Evolutionary conservation across 2,113 vertebrate genomes (phyloP).

Genomic region (Stegastes partitus): DNA sequence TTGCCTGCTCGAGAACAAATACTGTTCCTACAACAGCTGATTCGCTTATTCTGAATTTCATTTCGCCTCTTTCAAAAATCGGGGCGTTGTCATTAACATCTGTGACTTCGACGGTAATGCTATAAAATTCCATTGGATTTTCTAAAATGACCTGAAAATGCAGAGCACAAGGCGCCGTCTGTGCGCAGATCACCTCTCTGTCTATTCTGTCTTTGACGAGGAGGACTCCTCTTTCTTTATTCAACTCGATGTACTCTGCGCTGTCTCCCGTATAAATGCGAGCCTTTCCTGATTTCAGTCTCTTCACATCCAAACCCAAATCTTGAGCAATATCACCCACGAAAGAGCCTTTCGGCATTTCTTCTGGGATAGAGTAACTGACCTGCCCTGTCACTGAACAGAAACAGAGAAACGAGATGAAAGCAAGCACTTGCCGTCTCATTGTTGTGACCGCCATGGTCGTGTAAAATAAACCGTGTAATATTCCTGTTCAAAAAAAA

Average conservation of each 20-base stretch:
- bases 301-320: constrained; percentile 78
- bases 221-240: constrained; percentile 73
- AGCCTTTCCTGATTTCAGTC: constrained; percentile 76
- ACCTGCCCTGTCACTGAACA: constrained; percentile 60
- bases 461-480: background rate
- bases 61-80: constrained; percentile 75
- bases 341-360: constrained; percentile 80
- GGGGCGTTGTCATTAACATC: constrained; percentile 87
- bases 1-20: constrained; percentile 80
- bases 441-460: constrained; percentile 46
- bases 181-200: constrained; percentile 84
- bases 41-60: constrained; percentile 83
- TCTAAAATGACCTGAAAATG: constrained; percentile 84
- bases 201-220: constrained; percentile 85
- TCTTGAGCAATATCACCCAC: constrained; percentile 85
- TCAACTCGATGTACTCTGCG: constrained; percentile 76
- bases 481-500: accelerated
- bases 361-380: constrained; percentile 82
- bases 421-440: constrained; percentile 36
- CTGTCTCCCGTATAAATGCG: constrained; percentile 77
- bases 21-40: constrained; percentile 59
- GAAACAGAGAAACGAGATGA: constrained; percentile 44
- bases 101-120: constrained; percentile 75
- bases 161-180: constrained; percentile 77
- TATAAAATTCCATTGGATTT: constrained; percentile 84